phyloP scores from a whole-genome alignment of 2,113 vertebrate species.

The Hippoglossus stenolepis region DNA sequence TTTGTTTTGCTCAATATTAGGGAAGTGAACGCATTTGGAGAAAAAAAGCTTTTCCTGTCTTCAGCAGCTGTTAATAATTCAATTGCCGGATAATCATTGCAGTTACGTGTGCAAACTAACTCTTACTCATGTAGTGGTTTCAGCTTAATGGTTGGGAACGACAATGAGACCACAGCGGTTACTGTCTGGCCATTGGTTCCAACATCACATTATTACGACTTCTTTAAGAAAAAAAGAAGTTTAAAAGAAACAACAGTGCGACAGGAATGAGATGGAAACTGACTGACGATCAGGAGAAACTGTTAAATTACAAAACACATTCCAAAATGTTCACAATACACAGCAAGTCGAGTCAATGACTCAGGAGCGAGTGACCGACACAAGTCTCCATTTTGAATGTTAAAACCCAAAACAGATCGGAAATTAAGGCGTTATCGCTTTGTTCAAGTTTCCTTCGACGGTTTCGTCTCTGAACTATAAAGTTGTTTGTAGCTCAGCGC shows the following conservation, averaged over 20 bases:
- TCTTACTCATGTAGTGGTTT: conserved; percentile 65
- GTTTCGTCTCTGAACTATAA: conserved; percentile 6
- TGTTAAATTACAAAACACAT: conserved; percentile 22
- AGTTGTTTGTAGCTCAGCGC: conserved; percentile 27
- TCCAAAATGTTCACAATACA: conserved; percentile 21
- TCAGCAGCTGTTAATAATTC: conserved; percentile 32
- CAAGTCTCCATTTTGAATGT: not conserved
- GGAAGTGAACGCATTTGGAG: conserved; percentile 18
- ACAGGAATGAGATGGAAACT: conserved; percentile 20
- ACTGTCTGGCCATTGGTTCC: not conserved
- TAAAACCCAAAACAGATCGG: not conserved
- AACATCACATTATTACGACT: conserved; percentile 27
- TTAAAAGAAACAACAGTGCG: not conserved
- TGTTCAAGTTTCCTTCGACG: conserved; percentile 53
- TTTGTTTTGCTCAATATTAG: conserved; percentile 13
- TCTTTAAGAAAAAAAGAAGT: not conserved
- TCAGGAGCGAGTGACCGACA: conserved; percentile 14
- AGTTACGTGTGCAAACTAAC: conserved; percentile 24
- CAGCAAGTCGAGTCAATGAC: conserved; percentile 8
- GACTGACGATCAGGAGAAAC: conserved; percentile 47
- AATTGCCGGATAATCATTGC: conserved; percentile 1
- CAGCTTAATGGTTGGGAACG: conserved; percentile 3
- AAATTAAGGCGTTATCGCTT: conserved; percentile 41
- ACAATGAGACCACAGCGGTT: conserved; percentile 4
- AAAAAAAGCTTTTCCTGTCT: conserved; percentile 4